phyloP scores from a whole-genome alignment of 2,113 vertebrate genomes.

The Myrmecophaga tridactyla region DNA sequence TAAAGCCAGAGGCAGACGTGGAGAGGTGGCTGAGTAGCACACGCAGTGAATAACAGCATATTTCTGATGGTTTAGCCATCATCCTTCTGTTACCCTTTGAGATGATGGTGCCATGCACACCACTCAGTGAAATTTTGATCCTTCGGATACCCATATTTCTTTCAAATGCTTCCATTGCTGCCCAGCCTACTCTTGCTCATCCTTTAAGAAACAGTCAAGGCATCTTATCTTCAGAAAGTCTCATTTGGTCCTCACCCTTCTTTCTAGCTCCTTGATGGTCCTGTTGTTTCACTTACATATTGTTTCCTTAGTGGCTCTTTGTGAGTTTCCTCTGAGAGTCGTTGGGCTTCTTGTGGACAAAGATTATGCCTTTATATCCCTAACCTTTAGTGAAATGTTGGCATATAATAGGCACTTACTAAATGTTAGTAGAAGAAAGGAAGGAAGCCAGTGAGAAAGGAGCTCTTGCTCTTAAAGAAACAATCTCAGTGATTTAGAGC shows the following conservation, averaged over 20 bases:
- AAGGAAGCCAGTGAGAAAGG: not conserved
- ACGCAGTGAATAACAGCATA: not conserved
- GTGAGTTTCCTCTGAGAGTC: not conserved
- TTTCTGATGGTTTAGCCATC: not conserved
- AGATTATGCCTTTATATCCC: not conserved
- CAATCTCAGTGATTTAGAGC: not conserved
- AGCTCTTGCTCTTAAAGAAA: not conserved
- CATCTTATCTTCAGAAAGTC: not conserved
- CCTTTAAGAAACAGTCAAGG: not conserved
- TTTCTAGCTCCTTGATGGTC: not conserved
- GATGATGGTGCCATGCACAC: not conserved
- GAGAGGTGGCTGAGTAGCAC: not conserved
- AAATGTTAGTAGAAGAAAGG: slow-evolving; percentile 15
- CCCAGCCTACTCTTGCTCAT: not conserved
- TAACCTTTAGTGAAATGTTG: not conserved
- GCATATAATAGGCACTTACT: not conserved
- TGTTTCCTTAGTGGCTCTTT: not conserved
- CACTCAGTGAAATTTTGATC: not conserved
- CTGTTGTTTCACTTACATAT: not conserved
- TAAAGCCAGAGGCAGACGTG: not conserved
- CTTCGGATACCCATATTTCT: not conserved
- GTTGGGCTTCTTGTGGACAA: not conserved
- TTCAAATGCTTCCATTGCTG: not conserved
- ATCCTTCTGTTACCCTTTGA: not conserved
- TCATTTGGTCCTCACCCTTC: not conserved